Percentiles rank a stretch among this genome's conserved stretches.
phyloP scores from a whole-genome alignment of 2,113 vertebrate species.

The Ibidorhyncha struthersii region DNA sequence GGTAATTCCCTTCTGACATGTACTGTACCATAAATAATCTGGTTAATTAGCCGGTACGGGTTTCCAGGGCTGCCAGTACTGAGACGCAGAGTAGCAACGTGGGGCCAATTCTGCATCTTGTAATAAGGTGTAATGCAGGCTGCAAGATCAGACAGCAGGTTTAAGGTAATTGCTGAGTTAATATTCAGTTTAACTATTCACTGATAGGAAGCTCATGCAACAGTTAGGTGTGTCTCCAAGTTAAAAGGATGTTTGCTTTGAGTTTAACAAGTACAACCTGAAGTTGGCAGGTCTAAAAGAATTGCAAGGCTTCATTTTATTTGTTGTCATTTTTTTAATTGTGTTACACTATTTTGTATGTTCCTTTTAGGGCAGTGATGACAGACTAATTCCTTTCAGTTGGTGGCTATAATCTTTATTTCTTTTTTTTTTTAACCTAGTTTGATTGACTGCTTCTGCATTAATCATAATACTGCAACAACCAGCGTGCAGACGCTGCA shows the following conservation, averaged over 20 bases:
- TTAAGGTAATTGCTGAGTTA: conserved; percentile 31
- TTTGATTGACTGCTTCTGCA: not conserved
- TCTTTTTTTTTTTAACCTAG: not conserved
- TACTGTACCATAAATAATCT: conserved; percentile 60
- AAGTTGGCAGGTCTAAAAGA: not conserved
- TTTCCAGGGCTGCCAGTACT: conserved; percentile 42
- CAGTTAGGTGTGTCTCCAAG: conserved; percentile 14
- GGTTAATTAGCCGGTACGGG: conserved; percentile 45
- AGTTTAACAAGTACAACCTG: not conserved
- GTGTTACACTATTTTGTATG: not conserved
- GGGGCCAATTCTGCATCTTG: not conserved
- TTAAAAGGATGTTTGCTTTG: conserved; percentile 40
- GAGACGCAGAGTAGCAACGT: not conserved
- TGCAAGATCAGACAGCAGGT: conserved; percentile 10
- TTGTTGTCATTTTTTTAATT: not conserved
- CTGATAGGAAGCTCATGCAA: not conserved
- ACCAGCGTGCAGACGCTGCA: too few species aligned
- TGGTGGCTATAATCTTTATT: not conserved
- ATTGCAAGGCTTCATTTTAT: not conserved
- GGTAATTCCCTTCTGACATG: conserved; percentile 63
- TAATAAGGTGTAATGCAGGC: not conserved
- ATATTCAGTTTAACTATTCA: conserved; percentile 1
- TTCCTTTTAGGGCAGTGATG: not conserved
- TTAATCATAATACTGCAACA: not conserved
- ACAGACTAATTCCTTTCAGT: not conserved